phyloP scores from a whole-genome alignment of 2,113 vertebrate genomes.

The Ameiurus melas region DNA sequence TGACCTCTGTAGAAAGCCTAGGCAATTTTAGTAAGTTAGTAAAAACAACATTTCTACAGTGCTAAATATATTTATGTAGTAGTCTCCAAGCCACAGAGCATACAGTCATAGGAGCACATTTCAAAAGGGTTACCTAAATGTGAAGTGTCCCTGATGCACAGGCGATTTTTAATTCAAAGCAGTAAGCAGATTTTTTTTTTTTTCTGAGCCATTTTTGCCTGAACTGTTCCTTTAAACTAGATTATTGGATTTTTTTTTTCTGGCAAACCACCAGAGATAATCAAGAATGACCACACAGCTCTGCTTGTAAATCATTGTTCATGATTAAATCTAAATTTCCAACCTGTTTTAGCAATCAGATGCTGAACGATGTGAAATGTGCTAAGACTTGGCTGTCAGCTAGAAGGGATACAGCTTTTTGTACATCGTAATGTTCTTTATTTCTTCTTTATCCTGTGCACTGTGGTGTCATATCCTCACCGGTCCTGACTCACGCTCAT shows the following conservation, averaged over 20 bases:
- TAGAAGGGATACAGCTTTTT: constrained; percentile 18
- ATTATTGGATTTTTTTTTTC: neutral
- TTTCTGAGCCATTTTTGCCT: neutral
- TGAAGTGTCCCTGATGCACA: neutral
- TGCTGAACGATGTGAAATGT: neutral
- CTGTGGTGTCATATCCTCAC: neutral
- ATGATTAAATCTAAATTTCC: neutral
- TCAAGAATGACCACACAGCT: neutral
- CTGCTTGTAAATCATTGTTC: neutral
- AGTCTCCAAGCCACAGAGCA: neutral
- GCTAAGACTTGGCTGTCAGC: neutral
- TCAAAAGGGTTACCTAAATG: neutral
- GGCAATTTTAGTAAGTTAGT: neutral
- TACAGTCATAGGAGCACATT: neutral
- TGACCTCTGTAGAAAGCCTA: neutral
- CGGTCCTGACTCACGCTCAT: neutral
- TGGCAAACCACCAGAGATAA: neutral
- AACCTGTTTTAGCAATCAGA: neutral
- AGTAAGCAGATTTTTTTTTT: too few relatives aligned
- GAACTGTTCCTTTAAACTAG: neutral
- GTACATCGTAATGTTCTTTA: constrained; percentile 7
- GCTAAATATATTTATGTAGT: neutral
- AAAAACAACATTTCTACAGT: neutral
- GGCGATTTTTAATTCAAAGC: neutral
- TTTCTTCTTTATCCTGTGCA: neutral